A percentile compares a stretch with the other conserved stretches of the same genome.
These are phyloP conservation scores for Meloidogyne floridensis DNA, from an alignment of 1,140 invertebrate species.

Conservation along the genomic window DNA sequence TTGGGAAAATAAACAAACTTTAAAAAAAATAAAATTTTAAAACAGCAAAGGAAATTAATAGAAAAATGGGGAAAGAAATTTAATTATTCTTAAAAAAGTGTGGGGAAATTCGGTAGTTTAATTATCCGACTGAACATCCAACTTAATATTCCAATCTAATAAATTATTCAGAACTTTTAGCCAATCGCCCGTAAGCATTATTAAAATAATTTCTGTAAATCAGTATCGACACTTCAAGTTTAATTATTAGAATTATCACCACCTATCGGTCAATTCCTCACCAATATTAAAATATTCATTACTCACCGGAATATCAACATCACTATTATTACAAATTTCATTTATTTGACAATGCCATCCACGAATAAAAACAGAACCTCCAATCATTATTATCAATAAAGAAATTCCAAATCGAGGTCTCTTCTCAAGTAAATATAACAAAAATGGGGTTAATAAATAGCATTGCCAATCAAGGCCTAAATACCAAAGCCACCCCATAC, in stretches of 20 bases:
- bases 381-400: conserved; percentile 35
- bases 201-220: too few relatives aligned
- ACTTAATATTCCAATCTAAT: too few relatives aligned
- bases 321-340: conserved; percentile 61
- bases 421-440: conserved; percentile 53
- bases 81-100: background rate
- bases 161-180: too few relatives aligned
- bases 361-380: conserved; percentile 46
- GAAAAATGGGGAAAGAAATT: too few relatives aligned
- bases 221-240: too few relatives aligned
- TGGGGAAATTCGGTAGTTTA: background rate
- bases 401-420: conserved; percentile 36
- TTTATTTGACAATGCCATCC: conserved; percentile 56
- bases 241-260: too few relatives aligned
- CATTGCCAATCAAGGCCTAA: conserved; percentile 63
- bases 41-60: background rate
- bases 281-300: background rate
- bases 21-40: conserved; percentile 21
- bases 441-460: conserved; percentile 58
- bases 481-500: conserved; percentile 65
- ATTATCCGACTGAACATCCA: too few relatives aligned
- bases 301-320: conserved; percentile 62
- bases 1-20: conserved; percentile 61
- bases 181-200: too few relatives aligned
- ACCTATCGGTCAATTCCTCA: too few relatives aligned